Percentiles rank a stretch among this genome's conserved stretches.
phyloP scores from a whole-genome alignment of 2,888 invertebrate species.

The Allolobophora icterica region DNA sequence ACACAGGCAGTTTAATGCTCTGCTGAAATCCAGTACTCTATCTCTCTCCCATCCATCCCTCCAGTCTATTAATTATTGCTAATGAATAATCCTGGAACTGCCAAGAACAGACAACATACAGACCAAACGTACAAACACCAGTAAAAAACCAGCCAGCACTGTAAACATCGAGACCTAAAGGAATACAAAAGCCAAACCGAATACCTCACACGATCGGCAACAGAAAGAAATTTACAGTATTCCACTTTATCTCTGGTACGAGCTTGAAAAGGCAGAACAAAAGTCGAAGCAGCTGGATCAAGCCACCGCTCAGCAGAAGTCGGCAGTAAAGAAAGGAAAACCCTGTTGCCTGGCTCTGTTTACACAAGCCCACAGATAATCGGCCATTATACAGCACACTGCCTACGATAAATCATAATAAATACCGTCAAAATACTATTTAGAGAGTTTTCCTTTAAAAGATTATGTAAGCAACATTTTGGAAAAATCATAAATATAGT shows the following conservation, averaged over 20 bases:
- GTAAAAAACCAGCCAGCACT: neutral
- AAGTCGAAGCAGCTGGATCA: neutral
- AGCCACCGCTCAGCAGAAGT: neutral
- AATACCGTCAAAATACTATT: neutral
- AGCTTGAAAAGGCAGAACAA: slow-evolving; percentile 17
- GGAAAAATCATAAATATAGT: neutral
- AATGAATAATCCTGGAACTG: neutral
- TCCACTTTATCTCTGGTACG: slow-evolving; percentile 3
- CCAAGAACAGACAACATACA: neutral
- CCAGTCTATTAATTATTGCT: neutral
- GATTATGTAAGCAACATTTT: neutral
- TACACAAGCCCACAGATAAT: neutral
- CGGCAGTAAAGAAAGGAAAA: neutral
- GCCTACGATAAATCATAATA: neutral
- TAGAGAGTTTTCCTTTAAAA: neutral
- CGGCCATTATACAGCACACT: neutral
- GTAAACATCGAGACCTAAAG: neutral
- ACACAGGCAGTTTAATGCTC: neutral
- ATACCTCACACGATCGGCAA: neutral
- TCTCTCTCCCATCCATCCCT: neutral
- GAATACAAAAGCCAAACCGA: neutral
- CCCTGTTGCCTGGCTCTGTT: neutral
- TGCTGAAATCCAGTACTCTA: neutral
- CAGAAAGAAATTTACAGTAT: neutral
- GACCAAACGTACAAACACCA: neutral